phyloP scores from a whole-genome alignment of 2,113 vertebrate genomes.

The Ciconia stormi region DNA sequence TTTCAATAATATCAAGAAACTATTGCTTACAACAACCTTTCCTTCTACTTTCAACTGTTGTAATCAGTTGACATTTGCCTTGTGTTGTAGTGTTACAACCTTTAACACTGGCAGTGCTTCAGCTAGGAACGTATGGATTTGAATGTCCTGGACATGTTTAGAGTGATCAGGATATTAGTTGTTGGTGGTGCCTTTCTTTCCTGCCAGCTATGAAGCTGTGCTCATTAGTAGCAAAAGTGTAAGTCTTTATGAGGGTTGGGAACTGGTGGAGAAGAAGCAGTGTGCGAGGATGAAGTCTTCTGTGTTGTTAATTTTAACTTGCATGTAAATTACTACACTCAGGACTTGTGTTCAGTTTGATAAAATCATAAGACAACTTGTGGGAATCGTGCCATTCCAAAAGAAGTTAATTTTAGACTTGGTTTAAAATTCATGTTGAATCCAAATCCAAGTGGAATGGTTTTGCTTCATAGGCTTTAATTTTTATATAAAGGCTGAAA shows the following conservation, averaged over 20 bases:
- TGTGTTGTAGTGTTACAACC: neutral
- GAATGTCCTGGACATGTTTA: neutral
- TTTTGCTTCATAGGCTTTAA: neutral
- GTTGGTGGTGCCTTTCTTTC: neutral
- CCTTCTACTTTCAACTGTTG: neutral
- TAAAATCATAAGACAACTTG: neutral
- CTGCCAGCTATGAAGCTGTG: neutral
- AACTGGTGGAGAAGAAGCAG: neutral
- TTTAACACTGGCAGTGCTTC: neutral
- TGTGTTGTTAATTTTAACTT: neutral
- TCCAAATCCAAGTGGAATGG: neutral
- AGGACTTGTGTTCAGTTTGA: neutral
- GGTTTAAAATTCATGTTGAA: neutral
- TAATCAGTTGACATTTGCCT: neutral
- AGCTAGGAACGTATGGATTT: neutral
- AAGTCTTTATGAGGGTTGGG: neutral
- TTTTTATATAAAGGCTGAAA: neutral
- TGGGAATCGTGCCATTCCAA: neutral
- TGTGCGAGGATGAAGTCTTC: neutral
- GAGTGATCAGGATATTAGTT: neutral
- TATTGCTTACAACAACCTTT: neutral
- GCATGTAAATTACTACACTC: neutral
- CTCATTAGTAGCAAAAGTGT: neutral
- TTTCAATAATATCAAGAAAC: neutral
- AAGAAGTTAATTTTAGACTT: neutral